These are phyloP conservation scores for Hylaeus volcanicus DNA, from an alignment of 1,140 invertebrate genomes.

Conservation along the genomic window DNA sequence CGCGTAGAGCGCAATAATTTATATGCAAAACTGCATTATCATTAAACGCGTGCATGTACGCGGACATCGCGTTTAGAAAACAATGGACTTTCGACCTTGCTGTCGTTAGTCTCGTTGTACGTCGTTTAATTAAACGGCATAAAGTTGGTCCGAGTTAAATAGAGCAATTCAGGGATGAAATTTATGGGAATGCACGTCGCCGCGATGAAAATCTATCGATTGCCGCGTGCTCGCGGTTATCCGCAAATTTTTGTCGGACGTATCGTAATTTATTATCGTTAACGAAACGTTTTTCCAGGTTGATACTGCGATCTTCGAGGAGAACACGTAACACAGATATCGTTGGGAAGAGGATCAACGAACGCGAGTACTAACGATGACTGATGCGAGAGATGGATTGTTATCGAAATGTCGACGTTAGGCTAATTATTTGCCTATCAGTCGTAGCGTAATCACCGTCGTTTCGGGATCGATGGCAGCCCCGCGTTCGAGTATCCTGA, in stretches of 20 bases:
- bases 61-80: background rate
- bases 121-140: constrained; percentile 37
- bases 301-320: too few relatives aligned
- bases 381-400: constrained; percentile 27
- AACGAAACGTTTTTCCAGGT: too few relatives aligned
- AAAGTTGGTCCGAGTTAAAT: constrained; percentile 6
- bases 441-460: constrained; percentile 27
- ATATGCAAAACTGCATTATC: background rate
- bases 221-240: too few relatives aligned
- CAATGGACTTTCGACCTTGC: constrained; percentile 13
- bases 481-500: background rate
- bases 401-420: constrained; percentile 23
- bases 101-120: background rate
- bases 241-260: too few relatives aligned
- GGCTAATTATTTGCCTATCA: constrained; percentile 36
- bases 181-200: background rate
- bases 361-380: background rate
- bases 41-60: background rate
- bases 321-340: too few relatives aligned
- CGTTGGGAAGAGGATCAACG: background rate
- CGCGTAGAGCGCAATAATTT: background rate
- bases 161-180: background rate
- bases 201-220: background rate
- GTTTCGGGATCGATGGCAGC: background rate
- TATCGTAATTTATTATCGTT: too few relatives aligned